Percentiles rank a stretch among this genome's conserved stretches.
Evolutionary conservation across 1,140 invertebrate species (phyloP).

Genomic region (Formica exsecta): DNA sequence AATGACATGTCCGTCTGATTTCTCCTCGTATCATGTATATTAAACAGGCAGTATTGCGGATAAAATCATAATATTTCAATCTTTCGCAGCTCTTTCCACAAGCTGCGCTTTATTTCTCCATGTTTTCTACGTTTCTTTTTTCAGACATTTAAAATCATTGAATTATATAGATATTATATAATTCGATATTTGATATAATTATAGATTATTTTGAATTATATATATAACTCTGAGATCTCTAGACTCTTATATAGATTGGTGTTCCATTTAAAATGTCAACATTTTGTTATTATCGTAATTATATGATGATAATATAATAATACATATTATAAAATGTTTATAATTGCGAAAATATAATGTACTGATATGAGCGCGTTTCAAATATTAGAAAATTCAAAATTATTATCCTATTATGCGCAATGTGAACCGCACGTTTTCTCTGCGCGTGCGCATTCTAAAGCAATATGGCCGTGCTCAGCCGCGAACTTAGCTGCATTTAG

Average conservation of each 20-base stretch:
- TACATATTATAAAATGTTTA: too few species aligned
- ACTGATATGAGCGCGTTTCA: too few species aligned
- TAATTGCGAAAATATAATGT: too few species aligned
- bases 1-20: constrained; percentile 47
- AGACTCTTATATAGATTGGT: neutral
- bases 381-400: too few species aligned
- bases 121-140: neutral
- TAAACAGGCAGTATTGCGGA: constrained; percentile 76
- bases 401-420: too few species aligned
- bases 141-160: neutral
- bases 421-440: neutral
- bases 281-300: neutral
- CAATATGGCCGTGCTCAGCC: constrained; percentile 9
- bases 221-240: too few species aligned
- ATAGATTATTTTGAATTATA: neutral
- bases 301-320: neutral
- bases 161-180: neutral
- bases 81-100: neutral
- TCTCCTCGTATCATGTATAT: constrained; percentile 77
- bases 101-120: neutral
- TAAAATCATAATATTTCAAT: neutral
- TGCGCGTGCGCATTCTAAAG: neutral
- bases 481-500: neutral
- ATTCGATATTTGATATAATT: too few species aligned
- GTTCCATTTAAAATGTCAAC: neutral